Percentiles rank a stretch among this genome's conserved stretches.
These are phyloP conservation scores for Sceloporus undulatus DNA, from an alignment of 2,113 vertebrate species.

Conservation along the genomic window DNA sequence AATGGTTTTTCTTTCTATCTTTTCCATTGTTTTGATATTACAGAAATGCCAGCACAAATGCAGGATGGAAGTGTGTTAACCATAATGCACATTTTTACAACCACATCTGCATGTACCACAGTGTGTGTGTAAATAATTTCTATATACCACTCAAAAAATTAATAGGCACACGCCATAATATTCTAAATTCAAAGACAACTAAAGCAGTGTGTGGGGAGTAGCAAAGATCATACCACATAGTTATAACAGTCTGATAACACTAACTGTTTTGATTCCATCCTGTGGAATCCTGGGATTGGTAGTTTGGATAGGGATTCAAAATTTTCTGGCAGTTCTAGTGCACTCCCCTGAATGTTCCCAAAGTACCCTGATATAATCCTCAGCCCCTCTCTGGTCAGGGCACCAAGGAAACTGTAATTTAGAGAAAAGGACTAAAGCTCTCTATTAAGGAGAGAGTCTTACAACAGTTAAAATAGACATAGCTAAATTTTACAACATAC, in stretches of 20 bases:
- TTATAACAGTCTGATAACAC: background rate
- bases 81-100: background rate
- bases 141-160: background rate
- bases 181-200: background rate
- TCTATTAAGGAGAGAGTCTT: too few species aligned
- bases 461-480: too few species aligned
- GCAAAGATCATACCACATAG: background rate
- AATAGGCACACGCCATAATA: background rate
- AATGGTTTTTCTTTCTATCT: background rate
- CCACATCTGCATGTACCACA: background rate
- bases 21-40: accelerated
- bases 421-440: too few species aligned
- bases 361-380: too few species aligned
- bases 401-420: too few species aligned
- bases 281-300: too few species aligned
- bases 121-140: background rate
- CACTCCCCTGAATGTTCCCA: too few species aligned
- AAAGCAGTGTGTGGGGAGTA: background rate
- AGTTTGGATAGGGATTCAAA: too few species aligned
- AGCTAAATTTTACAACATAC: too few species aligned
- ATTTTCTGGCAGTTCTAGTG: too few species aligned
- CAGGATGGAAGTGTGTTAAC: background rate
- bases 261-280: too few species aligned
- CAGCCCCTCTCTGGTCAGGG: too few species aligned
- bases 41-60: background rate